phyloP scores from a whole-genome alignment of 2,113 vertebrate genomes.

The Nestor notabilis region DNA sequence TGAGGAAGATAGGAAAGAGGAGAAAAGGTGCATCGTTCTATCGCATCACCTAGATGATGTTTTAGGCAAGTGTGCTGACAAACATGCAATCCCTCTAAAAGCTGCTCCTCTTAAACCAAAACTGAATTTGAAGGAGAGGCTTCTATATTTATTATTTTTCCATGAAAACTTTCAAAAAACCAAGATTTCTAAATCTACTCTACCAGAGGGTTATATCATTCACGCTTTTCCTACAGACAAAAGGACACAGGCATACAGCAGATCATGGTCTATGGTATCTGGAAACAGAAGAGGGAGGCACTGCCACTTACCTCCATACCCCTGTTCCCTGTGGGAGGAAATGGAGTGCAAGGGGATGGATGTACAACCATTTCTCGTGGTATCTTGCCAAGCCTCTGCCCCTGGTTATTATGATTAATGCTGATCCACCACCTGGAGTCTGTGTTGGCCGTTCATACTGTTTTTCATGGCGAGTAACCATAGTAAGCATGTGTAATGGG shows the following conservation, averaged over 20 bases:
- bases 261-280: not conserved
- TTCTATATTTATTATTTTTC: not conserved
- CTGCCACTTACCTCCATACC: not conserved
- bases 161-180: not conserved
- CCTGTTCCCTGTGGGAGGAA: not conserved
- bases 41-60: not conserved
- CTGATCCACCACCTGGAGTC: constrained; percentile 45
- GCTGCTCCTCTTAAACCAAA: not conserved
- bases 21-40: not conserved
- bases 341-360: not conserved
- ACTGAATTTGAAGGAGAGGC: not conserved
- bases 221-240: not conserved
- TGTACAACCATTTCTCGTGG: not conserved
- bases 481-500: constrained; percentile 41
- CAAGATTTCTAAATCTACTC: not conserved
- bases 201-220: not conserved
- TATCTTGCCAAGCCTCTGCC: constrained; percentile 7
- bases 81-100: not conserved
- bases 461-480: constrained; percentile 38
- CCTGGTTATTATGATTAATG: constrained; percentile 9
- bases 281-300: not conserved
- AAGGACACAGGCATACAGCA: not conserved
- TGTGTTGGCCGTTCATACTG: not conserved
- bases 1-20: not conserved
- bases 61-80: not conserved